Conservation (phyloP, 1,140 invertebrate genomes). For the Mactra quadrangularis region DNA sequence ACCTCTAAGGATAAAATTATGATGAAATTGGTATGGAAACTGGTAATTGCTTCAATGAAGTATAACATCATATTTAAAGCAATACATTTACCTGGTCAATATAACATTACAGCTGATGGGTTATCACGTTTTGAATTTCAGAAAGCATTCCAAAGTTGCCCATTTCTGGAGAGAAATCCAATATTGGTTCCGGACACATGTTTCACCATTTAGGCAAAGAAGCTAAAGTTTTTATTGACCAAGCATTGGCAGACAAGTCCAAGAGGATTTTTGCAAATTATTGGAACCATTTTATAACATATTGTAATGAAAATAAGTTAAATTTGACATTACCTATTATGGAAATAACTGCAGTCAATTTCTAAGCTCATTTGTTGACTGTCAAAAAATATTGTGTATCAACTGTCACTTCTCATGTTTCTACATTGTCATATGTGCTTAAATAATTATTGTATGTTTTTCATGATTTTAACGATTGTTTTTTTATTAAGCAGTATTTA, state of each 20-base stretch:
- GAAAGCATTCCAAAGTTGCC: neutral
- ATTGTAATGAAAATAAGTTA: neutral
- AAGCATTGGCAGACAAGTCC: slow-evolving; percentile 2
- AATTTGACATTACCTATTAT: neutral
- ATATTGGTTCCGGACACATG: neutral
- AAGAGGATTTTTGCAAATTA: neutral
- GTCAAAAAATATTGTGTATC: neutral
- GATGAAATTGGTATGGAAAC: slow-evolving; percentile 47
- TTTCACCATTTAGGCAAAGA: neutral
- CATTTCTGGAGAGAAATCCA: slow-evolving; percentile 6
- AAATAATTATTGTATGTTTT: neutral
- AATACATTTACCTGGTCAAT: slow-evolving; percentile 31
- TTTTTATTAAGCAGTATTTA: too few relatives aligned
- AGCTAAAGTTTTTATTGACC: neutral
- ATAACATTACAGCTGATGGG: slow-evolving; percentile 49
- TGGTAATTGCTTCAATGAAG: slow-evolving; percentile 5
- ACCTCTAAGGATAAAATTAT: slow-evolving; percentile 37
- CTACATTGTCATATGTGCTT: slow-evolving; percentile 26
- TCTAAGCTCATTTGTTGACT: slow-evolving; percentile 16
- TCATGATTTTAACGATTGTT: neutral
- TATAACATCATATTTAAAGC: slow-evolving; percentile 28
- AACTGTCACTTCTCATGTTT: slow-evolving; percentile 24
- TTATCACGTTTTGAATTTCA: slow-evolving; percentile 64
- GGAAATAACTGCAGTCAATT: neutral
- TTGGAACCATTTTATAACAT: slow-evolving; percentile 3